Conservation (phyloP, 2,797 vertebrate genomes). For the Pteropus rufus region DNA sequence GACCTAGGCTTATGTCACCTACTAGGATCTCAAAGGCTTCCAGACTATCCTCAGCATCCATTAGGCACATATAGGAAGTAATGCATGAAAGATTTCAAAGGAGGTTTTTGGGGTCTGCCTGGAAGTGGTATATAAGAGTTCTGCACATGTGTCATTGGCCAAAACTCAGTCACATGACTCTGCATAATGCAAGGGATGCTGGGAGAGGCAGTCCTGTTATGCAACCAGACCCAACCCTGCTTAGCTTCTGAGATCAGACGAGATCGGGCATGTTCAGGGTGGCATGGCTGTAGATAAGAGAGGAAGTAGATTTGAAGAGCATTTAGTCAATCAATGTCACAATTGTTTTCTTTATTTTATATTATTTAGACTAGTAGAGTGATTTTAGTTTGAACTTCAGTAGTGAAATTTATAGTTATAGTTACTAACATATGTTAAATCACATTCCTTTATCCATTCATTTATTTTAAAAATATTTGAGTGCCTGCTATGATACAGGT, state of each 20-base stretch:
- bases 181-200: neutral
- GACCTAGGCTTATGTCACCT: neutral
- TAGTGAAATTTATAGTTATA: neutral
- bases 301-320: neutral
- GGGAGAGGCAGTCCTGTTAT: neutral
- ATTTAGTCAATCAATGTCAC: neutral
- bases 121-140: neutral
- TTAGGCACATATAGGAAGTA: neutral
- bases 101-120: neutral
- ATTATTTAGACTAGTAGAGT: neutral
- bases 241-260: no score
- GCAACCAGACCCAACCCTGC: no score
- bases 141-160: neutral
- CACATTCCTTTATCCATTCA: neutral
- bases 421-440: neutral
- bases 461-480: neutral
- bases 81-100: neutral
- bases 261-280: no score
- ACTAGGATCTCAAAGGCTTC: neutral
- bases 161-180: neutral
- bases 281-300: no score
- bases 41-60: neutral
- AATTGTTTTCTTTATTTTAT: neutral
- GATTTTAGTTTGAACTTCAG: conserved; percentile 32
- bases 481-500: neutral